phyloP scores from a whole-genome alignment of 2,888 invertebrate species.

The Rhopalosiphum nymphaeae region DNA sequence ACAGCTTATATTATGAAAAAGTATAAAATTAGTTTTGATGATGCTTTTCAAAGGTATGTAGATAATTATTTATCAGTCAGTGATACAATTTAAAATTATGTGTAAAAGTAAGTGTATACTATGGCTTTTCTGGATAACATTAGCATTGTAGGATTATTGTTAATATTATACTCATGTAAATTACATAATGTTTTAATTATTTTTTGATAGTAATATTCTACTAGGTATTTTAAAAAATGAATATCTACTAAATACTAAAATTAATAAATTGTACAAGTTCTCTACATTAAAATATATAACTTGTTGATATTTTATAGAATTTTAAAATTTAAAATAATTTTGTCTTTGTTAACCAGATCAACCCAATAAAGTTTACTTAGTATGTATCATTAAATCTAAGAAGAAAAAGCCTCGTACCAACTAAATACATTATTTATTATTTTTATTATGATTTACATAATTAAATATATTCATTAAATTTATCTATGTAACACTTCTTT shows the following conservation, averaged over 20 bases:
- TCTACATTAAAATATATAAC: neutral
- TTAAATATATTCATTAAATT: too few species aligned
- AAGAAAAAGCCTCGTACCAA: too few species aligned
- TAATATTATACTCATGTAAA: too few species aligned
- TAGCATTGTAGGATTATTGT: too few species aligned
- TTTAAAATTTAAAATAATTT: neutral
- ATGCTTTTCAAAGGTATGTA: slow-evolving; percentile 76
- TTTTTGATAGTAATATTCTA: neutral
- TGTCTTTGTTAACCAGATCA: neutral
- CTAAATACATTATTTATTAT: too few species aligned
- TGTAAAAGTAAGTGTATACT: neutral
- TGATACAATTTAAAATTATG: neutral
- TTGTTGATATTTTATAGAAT: neutral
- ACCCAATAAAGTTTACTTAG: neutral
- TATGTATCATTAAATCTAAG: too few species aligned
- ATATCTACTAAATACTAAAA: neutral
- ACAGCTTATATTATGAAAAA: slow-evolving; percentile 91
- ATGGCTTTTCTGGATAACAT: neutral
- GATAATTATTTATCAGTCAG: neutral
- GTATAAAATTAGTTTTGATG: slow-evolving; percentile 79
- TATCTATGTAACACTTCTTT: too few species aligned
- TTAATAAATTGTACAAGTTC: neutral
- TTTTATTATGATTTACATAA: too few species aligned
- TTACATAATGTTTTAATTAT: too few species aligned
- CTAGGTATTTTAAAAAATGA: neutral